These are phyloP conservation scores for Tetheella fluctuosa DNA, from an alignment of 2,888 invertebrate species.

Conservation along the genomic window DNA sequence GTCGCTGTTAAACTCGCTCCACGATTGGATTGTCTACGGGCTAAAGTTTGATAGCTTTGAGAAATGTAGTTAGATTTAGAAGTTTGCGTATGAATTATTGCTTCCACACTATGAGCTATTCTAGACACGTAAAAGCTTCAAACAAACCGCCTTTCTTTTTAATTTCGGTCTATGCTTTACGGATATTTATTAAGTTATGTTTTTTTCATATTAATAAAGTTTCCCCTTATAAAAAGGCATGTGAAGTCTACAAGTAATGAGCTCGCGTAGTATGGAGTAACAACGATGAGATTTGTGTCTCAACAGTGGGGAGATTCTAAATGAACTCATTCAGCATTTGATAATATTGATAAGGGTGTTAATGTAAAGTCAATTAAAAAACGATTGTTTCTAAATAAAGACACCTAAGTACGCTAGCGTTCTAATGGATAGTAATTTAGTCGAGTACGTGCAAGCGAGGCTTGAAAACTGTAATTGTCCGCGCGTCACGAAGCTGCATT, in stretches of 20 bases:
- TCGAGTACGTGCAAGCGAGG: constrained; percentile 48
- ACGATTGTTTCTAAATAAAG: constrained; percentile 42
- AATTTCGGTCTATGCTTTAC: constrained; percentile 19
- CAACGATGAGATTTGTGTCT: no score
- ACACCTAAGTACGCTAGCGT: constrained; percentile 30
- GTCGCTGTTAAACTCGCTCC: constrained; percentile 65
- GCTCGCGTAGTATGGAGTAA: no score
- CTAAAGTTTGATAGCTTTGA: constrained; percentile 74
- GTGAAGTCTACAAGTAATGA: no score
- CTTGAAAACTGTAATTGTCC: constrained; percentile 66
- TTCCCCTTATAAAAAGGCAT: no score
- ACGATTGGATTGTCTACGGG: constrained; percentile 72
- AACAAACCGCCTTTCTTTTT: constrained; percentile 41
- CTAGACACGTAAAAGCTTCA: constrained; percentile 58
- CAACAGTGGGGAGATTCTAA: no score
- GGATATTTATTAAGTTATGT: constrained; percentile 33
- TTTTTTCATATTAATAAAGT: no score
- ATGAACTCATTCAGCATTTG: no score
- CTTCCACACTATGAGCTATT: constrained; percentile 51
- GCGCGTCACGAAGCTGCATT: constrained; percentile 56
- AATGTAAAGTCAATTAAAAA: not conserved
- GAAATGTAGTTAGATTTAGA: constrained; percentile 68
- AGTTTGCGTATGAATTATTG: constrained; percentile 63
- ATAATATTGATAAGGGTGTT: no score
- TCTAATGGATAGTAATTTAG: constrained; percentile 59